phyloP scores from a whole-genome alignment of 2,113 vertebrate genomes.

The Sterrhoptilus dennistouni region DNA sequence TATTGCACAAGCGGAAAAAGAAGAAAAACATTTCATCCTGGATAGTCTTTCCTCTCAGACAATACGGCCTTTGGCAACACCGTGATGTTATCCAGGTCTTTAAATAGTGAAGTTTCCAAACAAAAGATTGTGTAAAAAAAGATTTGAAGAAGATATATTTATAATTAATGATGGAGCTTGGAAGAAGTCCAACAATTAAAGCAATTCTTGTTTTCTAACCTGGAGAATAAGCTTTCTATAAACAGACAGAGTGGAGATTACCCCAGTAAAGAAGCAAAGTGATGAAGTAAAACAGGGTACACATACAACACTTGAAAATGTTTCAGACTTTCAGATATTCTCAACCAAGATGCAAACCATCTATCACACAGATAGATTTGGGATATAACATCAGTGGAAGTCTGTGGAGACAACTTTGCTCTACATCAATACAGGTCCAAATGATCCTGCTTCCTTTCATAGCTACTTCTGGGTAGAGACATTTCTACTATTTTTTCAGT shows the following conservation, averaged over 20 bases:
- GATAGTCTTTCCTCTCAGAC: neutral
- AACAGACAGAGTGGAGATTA: conserved; percentile 22
- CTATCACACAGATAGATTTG: neutral
- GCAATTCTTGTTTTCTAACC: conserved; percentile 51
- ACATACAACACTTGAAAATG: neutral
- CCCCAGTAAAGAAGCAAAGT: conserved; percentile 13
- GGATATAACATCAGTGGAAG: neutral
- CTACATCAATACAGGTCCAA: neutral
- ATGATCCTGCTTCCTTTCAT: neutral
- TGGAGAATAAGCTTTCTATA: conserved; percentile 43
- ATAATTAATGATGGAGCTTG: conserved; percentile 26
- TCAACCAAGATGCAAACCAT: neutral
- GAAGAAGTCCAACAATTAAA: conserved; percentile 43
- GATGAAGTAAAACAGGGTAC: conserved; percentile 37
- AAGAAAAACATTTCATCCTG: conserved; percentile 2
- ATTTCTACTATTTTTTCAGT: neutral
- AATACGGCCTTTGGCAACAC: neutral
- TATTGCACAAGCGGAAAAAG: neutral
- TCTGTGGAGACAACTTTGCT: neutral
- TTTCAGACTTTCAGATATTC: conserved; percentile 20
- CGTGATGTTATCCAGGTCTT: conserved; percentile 10
- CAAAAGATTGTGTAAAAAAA: conserved; percentile 43
- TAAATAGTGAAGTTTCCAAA: conserved; percentile 22
- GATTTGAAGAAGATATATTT: conserved; percentile 39
- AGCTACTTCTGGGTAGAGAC: neutral